Evolutionary conservation across 2,113 vertebrate genomes (phyloP), one percentile per base, ranked within the genome.

Genomic region (Gallinago undulata): DNA sequence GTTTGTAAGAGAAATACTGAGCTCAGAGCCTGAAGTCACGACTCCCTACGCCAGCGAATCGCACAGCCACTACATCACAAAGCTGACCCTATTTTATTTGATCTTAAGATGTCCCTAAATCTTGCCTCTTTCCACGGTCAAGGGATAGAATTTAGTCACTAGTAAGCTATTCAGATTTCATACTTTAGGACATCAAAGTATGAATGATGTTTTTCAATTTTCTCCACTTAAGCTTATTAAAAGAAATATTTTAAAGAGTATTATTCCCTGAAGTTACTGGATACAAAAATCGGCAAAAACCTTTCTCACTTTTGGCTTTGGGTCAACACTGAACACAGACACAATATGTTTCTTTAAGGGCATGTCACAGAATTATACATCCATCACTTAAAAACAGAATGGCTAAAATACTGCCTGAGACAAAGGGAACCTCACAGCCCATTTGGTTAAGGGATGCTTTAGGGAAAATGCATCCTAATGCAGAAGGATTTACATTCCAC

Each of bases 151-250:
- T 94, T 94, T 67, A 84, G 95, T 33, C 4, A 8, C 84, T 86
- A 76, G 82, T 90, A 97, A 97, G 96, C 94, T 82, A 93, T 66
- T 96, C 88, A 94, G 97, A 97, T 97, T 97, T 97, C 97, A 96
- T 97, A 97, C 93, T 98, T 92, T 81, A 96, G 90, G 94, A 98
- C 96, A 98, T 97, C 97, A 98, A 98, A 98, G 97, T 97, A 96
- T 64, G 67, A 92, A 97, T 84, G 73, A 91, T 95, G 88, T 79
- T 95, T 97, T 98, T 97, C 96, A 95, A 96, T 98, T 96, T 95
- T 94, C 89, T 94, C 74, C 79, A 90, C 96, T 96, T 98, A 97
- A 98, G 96, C 96, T 96, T 97, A 97, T 98, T 97, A 97, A 96
- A 91, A 92, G 85, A 92, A 96, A 93, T 91, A 89, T 87, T 97